Percentiles rank a stretch among this genome's conserved stretches.
Conservation (phyloP, 1,140 invertebrate genomes). For the Spodoptera frugiperda region DNA sequence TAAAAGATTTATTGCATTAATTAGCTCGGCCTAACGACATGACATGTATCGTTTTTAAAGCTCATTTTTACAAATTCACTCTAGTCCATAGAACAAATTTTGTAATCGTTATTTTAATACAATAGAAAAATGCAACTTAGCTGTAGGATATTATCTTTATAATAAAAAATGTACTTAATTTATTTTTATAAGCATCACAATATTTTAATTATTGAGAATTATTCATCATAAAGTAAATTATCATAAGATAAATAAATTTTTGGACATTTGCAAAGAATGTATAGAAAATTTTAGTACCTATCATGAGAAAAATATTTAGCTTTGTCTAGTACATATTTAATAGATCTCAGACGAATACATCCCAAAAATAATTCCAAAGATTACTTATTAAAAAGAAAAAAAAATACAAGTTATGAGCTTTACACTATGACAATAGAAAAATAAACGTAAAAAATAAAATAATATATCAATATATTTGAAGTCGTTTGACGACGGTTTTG, state of each 20-base stretch:
- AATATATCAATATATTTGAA: conserved; percentile 54
- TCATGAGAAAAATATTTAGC: conserved; percentile 15
- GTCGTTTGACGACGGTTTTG: conserved; percentile 60
- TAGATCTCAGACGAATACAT: conserved; percentile 66
- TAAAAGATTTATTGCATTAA: conserved; percentile 7
- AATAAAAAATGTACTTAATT: conserved; percentile 23
- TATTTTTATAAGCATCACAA: conserved; percentile 21
- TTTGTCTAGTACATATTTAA: conserved; percentile 45
- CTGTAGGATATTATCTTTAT: no score
- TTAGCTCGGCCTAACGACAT: conserved; percentile 19
- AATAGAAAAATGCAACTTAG: conserved; percentile 1
- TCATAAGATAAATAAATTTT: no score
- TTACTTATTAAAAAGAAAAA: conserved; percentile 45
- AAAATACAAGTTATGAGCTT: conserved; percentile 64
- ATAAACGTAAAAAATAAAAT: conserved; percentile 52
- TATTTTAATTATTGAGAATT: background rate
- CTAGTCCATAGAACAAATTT: conserved; percentile 42
- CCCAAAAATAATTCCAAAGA: conserved; percentile 73
- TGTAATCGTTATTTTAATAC: conserved; percentile 1
- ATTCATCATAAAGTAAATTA: no score
- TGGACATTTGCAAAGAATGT: background rate
- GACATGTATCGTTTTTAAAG: conserved; percentile 27
- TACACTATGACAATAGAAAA: conserved; percentile 78
- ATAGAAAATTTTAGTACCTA: conserved; percentile 10
- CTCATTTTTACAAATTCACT: conserved; percentile 37